phyloP scores from a whole-genome alignment of 1,140 invertebrate species.

The Lepidurus apus region DNA sequence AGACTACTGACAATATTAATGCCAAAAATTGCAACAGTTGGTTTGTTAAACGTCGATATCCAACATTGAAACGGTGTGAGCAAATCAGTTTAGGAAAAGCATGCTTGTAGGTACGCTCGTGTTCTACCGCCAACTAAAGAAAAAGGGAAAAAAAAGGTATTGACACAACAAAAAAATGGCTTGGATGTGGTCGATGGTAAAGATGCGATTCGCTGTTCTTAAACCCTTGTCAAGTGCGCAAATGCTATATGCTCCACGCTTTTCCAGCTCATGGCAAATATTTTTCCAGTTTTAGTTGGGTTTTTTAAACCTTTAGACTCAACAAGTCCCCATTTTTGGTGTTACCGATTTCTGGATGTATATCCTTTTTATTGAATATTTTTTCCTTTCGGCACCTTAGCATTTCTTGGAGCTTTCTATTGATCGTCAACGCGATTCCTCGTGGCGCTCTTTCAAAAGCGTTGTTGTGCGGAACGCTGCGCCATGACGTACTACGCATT shows the following conservation, averaged over 20 bases:
- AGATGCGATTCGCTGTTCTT: neutral
- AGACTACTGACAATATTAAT: too few species aligned
- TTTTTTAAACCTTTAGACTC: too few species aligned
- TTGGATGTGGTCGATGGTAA: neutral
- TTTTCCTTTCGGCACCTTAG: neutral
- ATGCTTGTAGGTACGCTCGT: constrained; percentile 17
- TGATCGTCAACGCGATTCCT: neutral
- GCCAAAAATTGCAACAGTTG: too few species aligned
- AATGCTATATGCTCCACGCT: constrained; percentile 13
- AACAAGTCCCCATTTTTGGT: too few species aligned
- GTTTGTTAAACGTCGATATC: neutral
- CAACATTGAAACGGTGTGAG: constrained; percentile 8
- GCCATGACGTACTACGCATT: neutral
- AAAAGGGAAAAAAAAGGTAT: neutral
- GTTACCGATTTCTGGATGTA: too few species aligned
- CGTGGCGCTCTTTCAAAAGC: constrained; percentile 3
- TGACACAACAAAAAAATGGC: neutral
- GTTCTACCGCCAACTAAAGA: neutral
- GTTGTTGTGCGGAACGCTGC: constrained; percentile 20
- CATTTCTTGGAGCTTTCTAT: neutral
- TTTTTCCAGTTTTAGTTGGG: neutral
- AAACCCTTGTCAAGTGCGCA: neutral
- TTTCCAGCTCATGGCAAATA: constrained; percentile 14
- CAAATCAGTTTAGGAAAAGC: neutral
- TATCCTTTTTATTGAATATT: neutral